phyloP scores from a whole-genome alignment of 2,888 invertebrate species.

The Noctua pronuba region DNA sequence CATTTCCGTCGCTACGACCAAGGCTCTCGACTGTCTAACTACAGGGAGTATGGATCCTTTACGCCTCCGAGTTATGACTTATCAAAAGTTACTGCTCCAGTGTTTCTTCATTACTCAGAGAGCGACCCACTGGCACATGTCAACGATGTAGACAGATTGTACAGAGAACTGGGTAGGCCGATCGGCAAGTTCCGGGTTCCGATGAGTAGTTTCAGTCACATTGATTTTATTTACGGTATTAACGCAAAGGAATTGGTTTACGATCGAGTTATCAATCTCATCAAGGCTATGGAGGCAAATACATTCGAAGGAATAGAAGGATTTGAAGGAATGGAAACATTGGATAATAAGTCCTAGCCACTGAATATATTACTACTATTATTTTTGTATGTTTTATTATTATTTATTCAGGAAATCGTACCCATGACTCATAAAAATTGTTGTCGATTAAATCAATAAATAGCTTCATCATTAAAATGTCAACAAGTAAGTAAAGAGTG shows the following conservation, averaged over 20 bases:
- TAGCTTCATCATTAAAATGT: not conserved
- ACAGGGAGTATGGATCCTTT: conserved; percentile 87
- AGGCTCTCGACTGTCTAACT: conserved; percentile 87
- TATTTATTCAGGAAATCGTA: not conserved
- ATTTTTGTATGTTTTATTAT: not conserved
- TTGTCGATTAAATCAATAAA: not conserved
- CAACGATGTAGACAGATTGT: conserved; percentile 90
- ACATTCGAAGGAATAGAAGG: conserved; percentile 42
- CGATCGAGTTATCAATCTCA: conserved; percentile 88
- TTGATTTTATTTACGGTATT: conserved; percentile 93
- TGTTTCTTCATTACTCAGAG: conserved; percentile 92
- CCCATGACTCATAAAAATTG: not conserved
- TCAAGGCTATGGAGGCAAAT: conserved; percentile 80
- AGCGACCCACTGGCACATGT: conserved; percentile 92
- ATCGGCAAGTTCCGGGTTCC: conserved; percentile 89
- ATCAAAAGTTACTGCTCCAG: conserved; percentile 89
- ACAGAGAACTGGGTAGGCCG: conserved; percentile 87
- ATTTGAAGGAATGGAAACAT: conserved; percentile 3
- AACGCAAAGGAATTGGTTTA: conserved; percentile 91
- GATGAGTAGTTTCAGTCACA: conserved; percentile 91
- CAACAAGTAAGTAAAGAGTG: not conserved
- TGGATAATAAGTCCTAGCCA: not conserved
- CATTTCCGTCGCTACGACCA: conserved; percentile 91
- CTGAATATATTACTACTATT: not conserved
- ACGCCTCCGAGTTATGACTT: conserved; percentile 91